Evolutionary conservation across 2,888 invertebrate genomes (phyloP).

Genomic region (Keiferia lycopersicella): DNA sequence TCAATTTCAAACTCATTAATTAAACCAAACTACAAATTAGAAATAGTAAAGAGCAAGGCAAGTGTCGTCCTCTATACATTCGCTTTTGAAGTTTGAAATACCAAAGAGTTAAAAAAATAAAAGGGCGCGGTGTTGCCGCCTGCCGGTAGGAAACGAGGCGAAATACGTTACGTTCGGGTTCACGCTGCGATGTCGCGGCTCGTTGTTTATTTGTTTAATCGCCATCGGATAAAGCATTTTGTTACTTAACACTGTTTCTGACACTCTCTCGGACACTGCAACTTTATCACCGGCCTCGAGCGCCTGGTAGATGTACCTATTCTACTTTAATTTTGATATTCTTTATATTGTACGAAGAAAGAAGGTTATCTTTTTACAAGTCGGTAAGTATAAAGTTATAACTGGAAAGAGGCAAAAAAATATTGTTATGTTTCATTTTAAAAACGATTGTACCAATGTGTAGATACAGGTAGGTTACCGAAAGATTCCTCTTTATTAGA

Average conservation of each 20-base stretch:
- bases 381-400: too few relatives aligned
- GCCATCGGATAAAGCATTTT: conserved; percentile 36
- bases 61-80: too few relatives aligned
- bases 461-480: too few relatives aligned
- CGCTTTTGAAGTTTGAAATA: too few relatives aligned
- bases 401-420: too few relatives aligned
- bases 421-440: too few relatives aligned
- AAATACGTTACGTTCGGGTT: conserved; percentile 64
- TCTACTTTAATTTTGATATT: conserved; percentile 7
- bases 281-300: conserved; percentile 6
- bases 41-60: too few relatives aligned
- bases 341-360: not conserved
- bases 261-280: conserved; percentile 36
- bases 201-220: conserved; percentile 61
- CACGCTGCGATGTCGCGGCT: conserved; percentile 67
- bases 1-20: too few relatives aligned
- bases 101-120: conserved; percentile 42
- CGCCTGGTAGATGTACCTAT: not conserved
- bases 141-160: conserved; percentile 59
- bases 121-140: conserved; percentile 53
- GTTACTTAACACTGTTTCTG: conserved; percentile 44
- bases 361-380: not conserved
- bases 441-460: too few relatives aligned
- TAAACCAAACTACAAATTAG: too few relatives aligned
- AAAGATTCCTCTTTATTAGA: too few relatives aligned